A percentile compares a stretch with the other conserved stretches of the same genome.
phyloP scores from a whole-genome alignment of 2,888 invertebrate genomes.

The Actias luna region DNA sequence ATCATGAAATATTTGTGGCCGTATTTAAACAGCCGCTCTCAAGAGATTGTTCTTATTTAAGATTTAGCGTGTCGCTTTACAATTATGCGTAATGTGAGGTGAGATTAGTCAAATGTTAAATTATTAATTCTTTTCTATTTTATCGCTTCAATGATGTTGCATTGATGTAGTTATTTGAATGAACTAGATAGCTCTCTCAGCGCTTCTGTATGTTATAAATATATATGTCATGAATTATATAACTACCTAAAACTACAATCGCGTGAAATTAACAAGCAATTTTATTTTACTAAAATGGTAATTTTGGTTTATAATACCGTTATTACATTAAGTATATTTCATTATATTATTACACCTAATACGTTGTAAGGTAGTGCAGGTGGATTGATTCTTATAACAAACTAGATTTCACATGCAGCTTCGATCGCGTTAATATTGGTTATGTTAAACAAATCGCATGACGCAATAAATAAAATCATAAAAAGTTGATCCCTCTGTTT shows the following conservation, averaged over 20 bases:
- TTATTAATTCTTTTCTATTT: neutral
- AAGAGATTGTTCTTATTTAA: too few relatives aligned
- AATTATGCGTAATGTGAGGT: neutral
- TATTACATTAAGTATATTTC: constrained; percentile 29
- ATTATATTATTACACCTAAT: too few relatives aligned
- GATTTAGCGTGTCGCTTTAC: too few relatives aligned
- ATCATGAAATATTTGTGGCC: too few relatives aligned
- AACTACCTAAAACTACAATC: constrained; percentile 31
- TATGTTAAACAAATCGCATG: too few relatives aligned
- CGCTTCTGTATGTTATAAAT: constrained; percentile 25
- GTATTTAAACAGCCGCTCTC: too few relatives aligned
- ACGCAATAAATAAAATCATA: too few relatives aligned
- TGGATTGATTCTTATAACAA: neutral
- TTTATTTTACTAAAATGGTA: constrained; percentile 35
- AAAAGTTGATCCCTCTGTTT: too few relatives aligned
- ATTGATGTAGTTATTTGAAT: constrained; percentile 45
- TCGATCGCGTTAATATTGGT: too few relatives aligned
- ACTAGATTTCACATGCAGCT: too few relatives aligned
- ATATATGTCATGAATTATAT: constrained; percentile 42
- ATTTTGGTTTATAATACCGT: constrained; percentile 31
- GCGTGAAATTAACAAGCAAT: constrained; percentile 32
- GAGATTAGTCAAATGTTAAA: neutral
- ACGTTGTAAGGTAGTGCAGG: neutral
- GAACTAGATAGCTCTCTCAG: constrained; percentile 34
- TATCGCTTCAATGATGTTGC: constrained; percentile 9